These are phyloP conservation scores for Gymnoscopelus braueri DNA, from an alignment of 2,797 vertebrate species.

Conservation along the genomic window DNA sequence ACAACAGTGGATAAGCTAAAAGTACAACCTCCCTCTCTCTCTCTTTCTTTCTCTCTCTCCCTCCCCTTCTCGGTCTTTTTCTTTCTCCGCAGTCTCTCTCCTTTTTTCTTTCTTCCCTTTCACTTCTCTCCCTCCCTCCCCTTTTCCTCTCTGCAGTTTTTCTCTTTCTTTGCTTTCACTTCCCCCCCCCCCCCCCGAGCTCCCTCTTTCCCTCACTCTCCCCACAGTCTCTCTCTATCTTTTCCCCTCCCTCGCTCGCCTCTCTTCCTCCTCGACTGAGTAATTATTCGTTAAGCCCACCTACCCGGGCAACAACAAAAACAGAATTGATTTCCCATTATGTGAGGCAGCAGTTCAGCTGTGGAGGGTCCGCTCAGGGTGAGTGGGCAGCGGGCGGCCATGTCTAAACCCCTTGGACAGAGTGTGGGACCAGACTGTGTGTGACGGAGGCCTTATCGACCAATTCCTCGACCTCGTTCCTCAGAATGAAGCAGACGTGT, in stretches of 20 bases:
- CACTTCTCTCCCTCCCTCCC: conserved; percentile 18
- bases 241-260: conserved; percentile 30
- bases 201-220: conserved; percentile 24
- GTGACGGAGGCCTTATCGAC: conserved; percentile 39
- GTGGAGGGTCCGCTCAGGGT: conserved; percentile 63
- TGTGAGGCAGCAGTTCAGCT: conserved; percentile 68
- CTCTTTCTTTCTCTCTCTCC: conserved; percentile 11
- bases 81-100: conserved; percentile 16
- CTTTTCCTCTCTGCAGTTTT: neutral
- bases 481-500: conserved; percentile 50
- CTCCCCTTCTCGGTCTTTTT: conserved; percentile 1
- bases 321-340: conserved; percentile 83
- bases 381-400: conserved; percentile 48
- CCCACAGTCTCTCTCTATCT: neutral
- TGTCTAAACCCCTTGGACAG: conserved; percentile 31
- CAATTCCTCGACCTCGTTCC: conserved; percentile 47
- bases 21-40: conserved; percentile 46
- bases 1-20: conserved; percentile 67
- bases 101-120: neutral
- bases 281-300: conserved; percentile 80
- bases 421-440: conserved; percentile 15
- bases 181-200: conserved; percentile 5
- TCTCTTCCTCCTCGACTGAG: conserved; percentile 51
- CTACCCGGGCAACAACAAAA: conserved; percentile 74
- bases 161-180: too few species aligned